Percentiles rank a stretch among this genome's conserved stretches.
Conservation (phyloP, 2,797 vertebrate genomes). For the Champsocephalus esox region DNA sequence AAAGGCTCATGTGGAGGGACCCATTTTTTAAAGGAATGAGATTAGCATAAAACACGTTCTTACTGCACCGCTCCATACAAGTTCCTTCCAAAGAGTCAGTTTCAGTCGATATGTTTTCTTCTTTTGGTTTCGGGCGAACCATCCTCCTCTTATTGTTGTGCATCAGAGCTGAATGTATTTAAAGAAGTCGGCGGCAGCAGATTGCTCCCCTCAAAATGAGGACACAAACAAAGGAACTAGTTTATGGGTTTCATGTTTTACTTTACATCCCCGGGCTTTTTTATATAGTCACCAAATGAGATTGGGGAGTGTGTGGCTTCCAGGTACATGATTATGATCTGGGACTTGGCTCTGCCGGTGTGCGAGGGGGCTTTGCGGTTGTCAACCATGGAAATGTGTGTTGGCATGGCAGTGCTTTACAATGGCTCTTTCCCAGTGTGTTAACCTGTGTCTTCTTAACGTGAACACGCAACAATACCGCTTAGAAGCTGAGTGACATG, state of each 20-base stretch:
- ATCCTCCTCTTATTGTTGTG: conserved; percentile 30
- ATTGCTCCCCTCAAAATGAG: conserved; percentile 71
- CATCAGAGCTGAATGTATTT: conserved; percentile 69
- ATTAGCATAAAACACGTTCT: too few species aligned
- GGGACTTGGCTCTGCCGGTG: conserved; percentile 57
- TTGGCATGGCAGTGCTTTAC: conserved; percentile 48
- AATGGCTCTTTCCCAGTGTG: conserved; percentile 33
- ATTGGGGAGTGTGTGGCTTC: conserved; percentile 54
- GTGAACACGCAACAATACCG: conserved; percentile 30
- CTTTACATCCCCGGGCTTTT: conserved; percentile 37
- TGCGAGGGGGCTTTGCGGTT: conserved; percentile 53
- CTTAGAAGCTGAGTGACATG: background rate
- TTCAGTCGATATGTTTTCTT: background rate
- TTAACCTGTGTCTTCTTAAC: conserved; percentile 8
- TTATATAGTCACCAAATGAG: conserved; percentile 41
- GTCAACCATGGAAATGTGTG: conserved; percentile 52
- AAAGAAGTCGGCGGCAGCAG: conserved; percentile 66
- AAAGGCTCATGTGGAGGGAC: too few species aligned
- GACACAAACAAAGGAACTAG: conserved; percentile 73
- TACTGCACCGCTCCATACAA: background rate
- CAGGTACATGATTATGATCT: conserved; percentile 34
- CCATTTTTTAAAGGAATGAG: too few species aligned
- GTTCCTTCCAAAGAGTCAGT: background rate
- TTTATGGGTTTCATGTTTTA: conserved; percentile 75
- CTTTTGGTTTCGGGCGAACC: conserved; percentile 45